Base-by-base conservation (phyloP, 2,113 vertebrate genomes). In the Crotophaga sulcirostris region DNA sequence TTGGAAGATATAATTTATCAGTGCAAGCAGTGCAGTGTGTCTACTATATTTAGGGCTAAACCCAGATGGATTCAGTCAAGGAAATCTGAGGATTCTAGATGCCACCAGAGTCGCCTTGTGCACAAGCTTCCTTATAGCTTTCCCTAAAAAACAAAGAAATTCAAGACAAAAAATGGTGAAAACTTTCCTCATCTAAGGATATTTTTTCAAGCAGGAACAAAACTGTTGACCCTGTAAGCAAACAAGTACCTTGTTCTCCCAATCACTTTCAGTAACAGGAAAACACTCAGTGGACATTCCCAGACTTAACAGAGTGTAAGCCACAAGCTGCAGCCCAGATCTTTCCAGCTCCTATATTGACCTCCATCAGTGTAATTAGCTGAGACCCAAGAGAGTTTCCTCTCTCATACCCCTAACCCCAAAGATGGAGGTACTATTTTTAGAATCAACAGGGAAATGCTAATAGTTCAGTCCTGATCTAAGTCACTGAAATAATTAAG, bases 11-110 rank as follows among this genome's bases (percentile, higher is more conserved):
- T 63, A 97, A 96, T 93, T 83, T 96, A 96, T 96, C 94, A 96
- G 91, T 96, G 96, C 94, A 94, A 96, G 82, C 96, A 97, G 95
- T 96, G 95, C 96, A 97, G 94, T 76, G 96, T 96, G 96, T 95
- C 92, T 96, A 97, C 90, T 96, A 96, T 94, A 96, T 81, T 86
- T 94, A 95, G 95, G 94, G 93, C 95, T 97, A 97, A 97, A 96
- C 90, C 92, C 94, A 97, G 96, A 96, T 96, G 95, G 89, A 96
- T 97, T 97, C 96, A 97, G 96, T 97, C 96, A 97, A 96, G 96
- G 96, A 96, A 94, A 96, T 96, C 84, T 96, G 95, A 96, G 96
- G 96, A 97, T 96, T 97, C 95, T 96, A 95, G 95, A 88, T 96
- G 96, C 90, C 96, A 95, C 95, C 87, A 97, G 89, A 95, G 95